These are phyloP conservation scores for Gouania willdenowi DNA, from an alignment of 2,797 vertebrate species.

Conservation along the genomic window DNA sequence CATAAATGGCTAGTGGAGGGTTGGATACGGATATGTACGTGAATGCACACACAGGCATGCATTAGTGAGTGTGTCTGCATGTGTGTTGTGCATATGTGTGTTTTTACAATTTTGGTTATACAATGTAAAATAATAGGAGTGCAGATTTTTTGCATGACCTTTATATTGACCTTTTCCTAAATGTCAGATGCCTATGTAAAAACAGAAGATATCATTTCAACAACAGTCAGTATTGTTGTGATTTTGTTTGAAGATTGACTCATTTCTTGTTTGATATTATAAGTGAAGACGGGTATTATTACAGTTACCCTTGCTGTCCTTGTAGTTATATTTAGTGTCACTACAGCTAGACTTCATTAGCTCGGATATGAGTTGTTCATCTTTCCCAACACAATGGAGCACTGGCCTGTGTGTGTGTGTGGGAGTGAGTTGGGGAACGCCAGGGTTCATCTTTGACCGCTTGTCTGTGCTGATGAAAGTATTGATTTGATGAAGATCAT, in stretches of 20 bases:
- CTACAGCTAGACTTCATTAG: constrained; percentile 7
- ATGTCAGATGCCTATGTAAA: constrained; percentile 39
- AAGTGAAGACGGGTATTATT: no score
- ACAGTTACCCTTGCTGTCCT: no score
- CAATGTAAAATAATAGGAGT: neutral
- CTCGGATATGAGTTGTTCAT: constrained; percentile 2
- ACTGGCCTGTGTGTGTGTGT: neutral
- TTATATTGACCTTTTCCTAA: constrained; percentile 36
- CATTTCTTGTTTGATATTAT: no score
- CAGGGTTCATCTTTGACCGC: constrained; percentile 66
- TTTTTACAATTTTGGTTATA: constrained; percentile 14
- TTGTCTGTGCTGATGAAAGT: constrained; percentile 66
- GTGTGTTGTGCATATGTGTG: constrained; percentile 20
- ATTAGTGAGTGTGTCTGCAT: neutral
- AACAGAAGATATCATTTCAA: constrained; percentile 15
- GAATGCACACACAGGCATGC: neutral
- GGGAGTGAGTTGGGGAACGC: constrained; percentile 11
- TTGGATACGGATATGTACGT: constrained; percentile 21
- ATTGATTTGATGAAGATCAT: constrained; percentile 73
- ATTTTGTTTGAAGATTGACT: neutral
- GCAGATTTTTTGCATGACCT: no score
- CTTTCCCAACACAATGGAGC: no score
- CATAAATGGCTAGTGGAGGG: constrained; percentile 22
- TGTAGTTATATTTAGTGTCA: neutral
- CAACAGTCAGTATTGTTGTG: no score